Base-by-base conservation (phyloP, 1,140 invertebrate species). In the Procambarus clarkii region DNA sequence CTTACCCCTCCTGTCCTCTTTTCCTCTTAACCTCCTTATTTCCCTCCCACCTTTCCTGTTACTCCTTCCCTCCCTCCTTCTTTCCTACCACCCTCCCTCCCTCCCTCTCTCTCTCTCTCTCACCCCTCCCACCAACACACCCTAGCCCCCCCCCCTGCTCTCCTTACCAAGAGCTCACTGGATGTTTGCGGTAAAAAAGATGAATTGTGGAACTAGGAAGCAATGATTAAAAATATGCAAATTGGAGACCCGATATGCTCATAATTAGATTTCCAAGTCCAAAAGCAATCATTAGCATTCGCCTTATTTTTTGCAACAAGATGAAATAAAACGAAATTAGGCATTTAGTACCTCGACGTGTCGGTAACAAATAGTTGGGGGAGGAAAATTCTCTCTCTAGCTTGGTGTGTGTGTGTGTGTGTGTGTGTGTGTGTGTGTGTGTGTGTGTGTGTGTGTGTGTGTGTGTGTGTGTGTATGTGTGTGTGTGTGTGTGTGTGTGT, bases 241-340 rank as follows among this genome's bases (percentile, higher is more conserved):
- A 80, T 71, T 69, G 77, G 78, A 80, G 46, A 69, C 58, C 86
- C 79, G 79, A 88, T 88, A 82, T 81, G 86, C 78, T 81, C 60
- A 58, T 88, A 88, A 88, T 88, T 88, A 88, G 86, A 88, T 88
- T 88, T 69, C 15, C 77, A 45, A 80, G 58, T 79, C 86, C 86
- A 64, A 88, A 88, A 88, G 86, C 77, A 82, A 81, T 88, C 79
- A 88, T 88, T 88, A 88, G 79, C 86, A 79, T 81, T 45, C 45
- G 86, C 24, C 79, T 88, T 81, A 88, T 81, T 82, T 82, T 86
- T 88, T 88, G 45, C 78, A 88, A 81, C 86, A 88, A 88, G 86
- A 88, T 88, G 86, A 88, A 88, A 88, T 88, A 88, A 88, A 54
- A 88, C 79, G 78, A 81, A 88, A 88, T 88, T 71, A 34, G 86